Evolutionary conservation across 2,113 vertebrate species (phyloP), one percentile per base, ranked within the genome.

Genomic region (Etia nguti): DNA sequence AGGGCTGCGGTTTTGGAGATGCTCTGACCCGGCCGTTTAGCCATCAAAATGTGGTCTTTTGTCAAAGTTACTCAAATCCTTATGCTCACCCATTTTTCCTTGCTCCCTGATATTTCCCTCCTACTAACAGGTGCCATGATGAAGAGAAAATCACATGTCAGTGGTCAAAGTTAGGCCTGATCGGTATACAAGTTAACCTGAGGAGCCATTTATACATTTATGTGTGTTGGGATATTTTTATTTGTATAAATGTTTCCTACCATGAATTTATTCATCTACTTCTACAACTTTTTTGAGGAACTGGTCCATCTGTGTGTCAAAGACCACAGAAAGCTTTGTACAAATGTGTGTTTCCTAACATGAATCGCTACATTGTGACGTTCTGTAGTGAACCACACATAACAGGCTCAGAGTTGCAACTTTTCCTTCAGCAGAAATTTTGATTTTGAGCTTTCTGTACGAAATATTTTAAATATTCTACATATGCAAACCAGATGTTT

Each of bases 11-110:
- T n/a, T 65, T n/a, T 65, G 60, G 60, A 65, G 60, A 65, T 65
- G 31, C 2, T 65, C 60, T 12, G 60, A 38, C 18, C 5, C 2
- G 12, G 22, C 55, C n/a, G 31, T 65, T 65, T 65, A 65, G 31
- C 60, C 10, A 65, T 36, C 31, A 65, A 10, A 65, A 65, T 2
- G 10, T n/a, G 60, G 6, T 62, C 18, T 62, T 62, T 62, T 62
- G 31, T 38, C 36, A 38, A 38, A 4, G 36, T 10, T 10, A n/a
- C 60, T n/a, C 0, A 65, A 65, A n/a, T 0, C 60, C 0, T n/a
- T 36, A 65, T 1, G 18, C 59, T 60, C 59, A 60, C 16, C 59
- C 16, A 60, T 60, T 60, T 60, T 34, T 10, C 15, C 1, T 8
- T 57, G 24, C 36, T 9, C 36, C 36, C 36, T 10, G 36, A 38